phyloP scores from a whole-genome alignment of 2,113 vertebrate species.

The Fulmarus glacialis region DNA sequence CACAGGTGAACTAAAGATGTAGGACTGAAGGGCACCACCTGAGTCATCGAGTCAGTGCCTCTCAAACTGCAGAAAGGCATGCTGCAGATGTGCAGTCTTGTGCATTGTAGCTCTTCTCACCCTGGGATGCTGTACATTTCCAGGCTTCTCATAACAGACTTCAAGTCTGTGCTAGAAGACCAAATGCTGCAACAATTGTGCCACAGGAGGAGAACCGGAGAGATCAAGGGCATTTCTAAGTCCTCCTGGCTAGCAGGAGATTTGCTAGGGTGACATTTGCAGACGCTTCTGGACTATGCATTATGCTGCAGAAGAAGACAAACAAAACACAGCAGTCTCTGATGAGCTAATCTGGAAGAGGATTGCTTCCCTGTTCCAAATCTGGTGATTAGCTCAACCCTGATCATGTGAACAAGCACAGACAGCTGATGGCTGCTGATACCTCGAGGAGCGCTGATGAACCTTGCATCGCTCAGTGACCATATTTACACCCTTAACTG shows the following conservation, averaged over 20 bases:
- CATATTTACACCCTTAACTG: neutral
- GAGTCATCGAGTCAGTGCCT: neutral
- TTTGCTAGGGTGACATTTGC: conserved; percentile 25
- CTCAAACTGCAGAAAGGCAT: neutral
- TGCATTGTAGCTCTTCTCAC: neutral
- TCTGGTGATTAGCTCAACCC: neutral
- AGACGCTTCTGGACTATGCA: neutral
- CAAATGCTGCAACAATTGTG: neutral
- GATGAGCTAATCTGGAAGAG: neutral
- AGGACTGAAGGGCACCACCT: neutral
- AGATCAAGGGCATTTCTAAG: conserved; percentile 8
- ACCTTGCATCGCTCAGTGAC: neutral
- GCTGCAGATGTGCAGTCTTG: neutral
- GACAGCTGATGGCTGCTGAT: neutral
- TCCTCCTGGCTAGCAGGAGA: neutral
- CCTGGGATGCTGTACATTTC: neutral
- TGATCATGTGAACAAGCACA: neutral
- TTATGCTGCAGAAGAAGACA: neutral
- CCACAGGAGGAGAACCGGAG: neutral
- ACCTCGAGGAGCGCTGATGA: neutral
- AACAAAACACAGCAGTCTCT: neutral
- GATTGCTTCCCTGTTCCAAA: neutral
- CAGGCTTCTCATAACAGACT: neutral
- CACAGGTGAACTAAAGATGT: neutral
- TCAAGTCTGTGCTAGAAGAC: neutral